Conservation (phyloP, 2,113 vertebrate genomes). For the Crocuta crocuta region DNA sequence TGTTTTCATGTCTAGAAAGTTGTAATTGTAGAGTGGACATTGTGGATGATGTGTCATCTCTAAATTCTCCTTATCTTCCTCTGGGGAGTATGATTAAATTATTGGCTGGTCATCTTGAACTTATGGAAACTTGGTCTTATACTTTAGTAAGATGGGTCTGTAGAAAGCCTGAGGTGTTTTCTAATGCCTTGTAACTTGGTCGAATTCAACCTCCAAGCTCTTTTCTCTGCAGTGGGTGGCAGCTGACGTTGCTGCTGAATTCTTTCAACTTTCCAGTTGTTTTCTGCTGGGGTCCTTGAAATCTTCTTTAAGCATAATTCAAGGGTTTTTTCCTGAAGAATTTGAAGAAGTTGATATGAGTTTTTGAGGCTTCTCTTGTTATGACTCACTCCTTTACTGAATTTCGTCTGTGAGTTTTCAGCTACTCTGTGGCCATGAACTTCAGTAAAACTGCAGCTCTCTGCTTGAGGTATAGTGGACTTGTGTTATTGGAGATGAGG, state of each 20-base stretch:
- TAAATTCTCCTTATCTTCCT: neutral
- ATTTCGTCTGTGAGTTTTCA: neutral
- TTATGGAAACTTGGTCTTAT: neutral
- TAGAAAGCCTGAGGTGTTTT: neutral
- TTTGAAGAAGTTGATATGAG: neutral
- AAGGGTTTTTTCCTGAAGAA: neutral
- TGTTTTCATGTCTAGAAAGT: neutral
- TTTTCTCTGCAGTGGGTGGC: neutral
- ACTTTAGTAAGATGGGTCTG: neutral
- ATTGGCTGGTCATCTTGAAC: neutral
- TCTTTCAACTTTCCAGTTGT: neutral
- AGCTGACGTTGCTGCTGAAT: neutral
- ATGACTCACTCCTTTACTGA: neutral
- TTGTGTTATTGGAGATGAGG: neutral
- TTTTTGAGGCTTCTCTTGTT: conserved; percentile 8
- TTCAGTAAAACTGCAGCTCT: neutral
- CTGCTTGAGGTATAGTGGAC: neutral
- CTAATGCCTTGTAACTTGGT: neutral
- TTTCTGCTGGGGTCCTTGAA: neutral
- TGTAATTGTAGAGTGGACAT: neutral
- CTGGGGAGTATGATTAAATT: conserved; percentile 1
- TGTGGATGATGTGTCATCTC: neutral
- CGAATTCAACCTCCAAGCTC: neutral
- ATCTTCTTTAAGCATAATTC: neutral
- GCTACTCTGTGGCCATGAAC: neutral